Conservation (phyloP, 2,113 vertebrate species). For the Piprites chloris region DNA sequence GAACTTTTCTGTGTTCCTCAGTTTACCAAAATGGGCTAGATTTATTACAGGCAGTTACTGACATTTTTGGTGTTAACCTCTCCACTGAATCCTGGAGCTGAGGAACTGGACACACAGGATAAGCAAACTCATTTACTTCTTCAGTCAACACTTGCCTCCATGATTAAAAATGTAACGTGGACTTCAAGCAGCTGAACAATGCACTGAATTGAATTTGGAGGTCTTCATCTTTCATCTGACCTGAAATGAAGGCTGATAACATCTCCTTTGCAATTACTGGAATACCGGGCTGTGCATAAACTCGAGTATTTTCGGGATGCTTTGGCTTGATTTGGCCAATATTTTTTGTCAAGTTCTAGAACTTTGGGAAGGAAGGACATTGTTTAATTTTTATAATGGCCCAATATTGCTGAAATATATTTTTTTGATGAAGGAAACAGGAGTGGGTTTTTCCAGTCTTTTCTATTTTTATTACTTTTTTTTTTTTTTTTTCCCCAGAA, state of each 20-base stretch:
- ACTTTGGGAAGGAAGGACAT: not conserved
- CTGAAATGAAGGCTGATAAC: not conserved
- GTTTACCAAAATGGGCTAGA: not conserved
- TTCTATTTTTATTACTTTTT: not conserved
- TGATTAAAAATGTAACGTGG: conserved; percentile 17
- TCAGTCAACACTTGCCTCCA: not conserved
- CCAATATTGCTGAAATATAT: not conserved
- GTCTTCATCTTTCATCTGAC: not conserved
- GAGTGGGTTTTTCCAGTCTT: not conserved
- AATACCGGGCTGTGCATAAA: not conserved
- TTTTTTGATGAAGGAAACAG: not conserved
- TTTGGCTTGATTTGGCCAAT: not conserved
- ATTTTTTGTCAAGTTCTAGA: not conserved
- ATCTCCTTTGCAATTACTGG: not conserved
- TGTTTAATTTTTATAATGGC: not conserved
- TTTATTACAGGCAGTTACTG: not conserved
- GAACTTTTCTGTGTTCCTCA: not conserved
- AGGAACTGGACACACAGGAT: not conserved
- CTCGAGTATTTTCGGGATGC: not conserved
- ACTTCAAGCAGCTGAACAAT: not conserved
- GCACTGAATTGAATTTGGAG: not conserved
- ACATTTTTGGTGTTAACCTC: not conserved
- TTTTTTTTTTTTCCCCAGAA: not conserved
- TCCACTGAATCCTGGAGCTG: not conserved
- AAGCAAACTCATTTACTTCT: not conserved